Evolutionary conservation across 2,888 invertebrate genomes (phyloP).

Genomic region (Crocallis elinguaria): DNA sequence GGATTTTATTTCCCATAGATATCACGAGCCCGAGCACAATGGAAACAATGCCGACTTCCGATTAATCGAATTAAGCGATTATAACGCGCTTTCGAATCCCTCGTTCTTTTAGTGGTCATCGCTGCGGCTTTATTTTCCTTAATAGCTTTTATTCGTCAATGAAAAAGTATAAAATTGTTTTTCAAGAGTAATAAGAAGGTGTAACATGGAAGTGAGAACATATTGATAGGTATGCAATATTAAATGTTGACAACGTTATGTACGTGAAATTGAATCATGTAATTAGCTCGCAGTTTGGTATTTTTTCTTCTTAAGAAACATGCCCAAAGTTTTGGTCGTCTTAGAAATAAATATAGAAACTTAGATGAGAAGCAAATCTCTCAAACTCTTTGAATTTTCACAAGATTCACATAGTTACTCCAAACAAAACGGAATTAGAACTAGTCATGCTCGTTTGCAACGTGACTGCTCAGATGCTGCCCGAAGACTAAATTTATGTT

Average conservation of each 20-base stretch:
- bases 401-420: neutral
- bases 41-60: constrained; percentile 42
- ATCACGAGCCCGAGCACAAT: constrained; percentile 43
- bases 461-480: constrained; percentile 3
- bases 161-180: neutral
- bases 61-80: constrained; percentile 52
- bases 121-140: constrained; percentile 23
- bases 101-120: constrained; percentile 35
- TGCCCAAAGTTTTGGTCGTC: no score
- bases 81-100: constrained; percentile 35
- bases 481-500: constrained; percentile 16
- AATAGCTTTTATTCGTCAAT: constrained; percentile 16
- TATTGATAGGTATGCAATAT: no score
- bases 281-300: no score
- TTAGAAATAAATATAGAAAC: no score
- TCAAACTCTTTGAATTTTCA: neutral
- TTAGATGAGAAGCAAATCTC: no score
- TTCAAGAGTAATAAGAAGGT: no score
- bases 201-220: no score
- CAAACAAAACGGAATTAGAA: neutral
- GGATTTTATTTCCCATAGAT: constrained; percentile 56
- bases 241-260: no score
- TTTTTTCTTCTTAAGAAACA: no score
- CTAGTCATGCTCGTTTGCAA: no score
- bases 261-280: no score